Base-by-base conservation (phyloP, 1,140 invertebrate species). In the Atta texana region DNA sequence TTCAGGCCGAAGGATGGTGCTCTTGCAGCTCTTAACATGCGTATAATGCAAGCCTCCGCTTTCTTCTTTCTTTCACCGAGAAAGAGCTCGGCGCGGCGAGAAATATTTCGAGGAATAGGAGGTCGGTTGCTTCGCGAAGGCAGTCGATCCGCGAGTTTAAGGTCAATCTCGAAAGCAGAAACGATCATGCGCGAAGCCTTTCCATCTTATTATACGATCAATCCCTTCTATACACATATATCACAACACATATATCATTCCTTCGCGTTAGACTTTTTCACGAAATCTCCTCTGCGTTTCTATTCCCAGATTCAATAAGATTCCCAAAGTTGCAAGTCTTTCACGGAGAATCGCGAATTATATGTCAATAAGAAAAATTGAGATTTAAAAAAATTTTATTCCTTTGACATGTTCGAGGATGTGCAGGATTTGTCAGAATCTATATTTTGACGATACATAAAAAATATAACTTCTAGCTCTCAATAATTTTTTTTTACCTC, bases 51-150 rank as follows among this genome's bases (percentile, higher is more conserved):
- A 74, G 18, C 69, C 28, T 51, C 39, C 81, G 69, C 86, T 84
- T 87, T 87, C 86, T 84, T 87, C 86, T 87, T 84, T 87, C 80
- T 84, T 87, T 87, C 80, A 85, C 68, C 63, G 80, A 14, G 76
- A 71, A 69, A 63, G 24, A 85, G 82, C 82, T 57, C 80, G 21
- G 69, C 28, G 59, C 44, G 51, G 31, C 68, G 66, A 44, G 44
- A 57, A 81, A 72, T 82, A 69, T 76, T 68, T 63, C 28, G 24
- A 3, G 44, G 63, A 86, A 86, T 71, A 80, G 76, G 64, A 86
- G 61, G 75, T 85, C 82, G 81, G n/a, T 21, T 18, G 61, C 51
- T 8, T 55, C 75, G 82, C 82, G 49, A 78, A 57, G 12, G 49
- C 77, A 71, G 55, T 6, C 69, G 68, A 82, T 82, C 49, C 75